phyloP scores from a whole-genome alignment of 2,113 vertebrate genomes.

The Nibea coibor region DNA sequence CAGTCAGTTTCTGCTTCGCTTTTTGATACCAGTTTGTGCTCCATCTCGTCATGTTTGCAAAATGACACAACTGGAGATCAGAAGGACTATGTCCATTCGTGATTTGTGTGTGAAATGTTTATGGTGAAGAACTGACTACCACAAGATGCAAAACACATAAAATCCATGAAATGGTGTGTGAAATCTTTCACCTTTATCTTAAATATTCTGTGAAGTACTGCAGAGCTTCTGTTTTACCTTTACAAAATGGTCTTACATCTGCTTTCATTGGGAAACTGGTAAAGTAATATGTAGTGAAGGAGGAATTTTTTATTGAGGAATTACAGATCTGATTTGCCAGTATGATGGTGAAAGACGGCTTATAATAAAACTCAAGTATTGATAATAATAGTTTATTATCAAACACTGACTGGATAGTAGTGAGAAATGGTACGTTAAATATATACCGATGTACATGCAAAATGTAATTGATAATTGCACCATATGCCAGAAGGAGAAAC shows the following conservation, averaged over 20 bases:
- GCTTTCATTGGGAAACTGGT: constrained; percentile 22
- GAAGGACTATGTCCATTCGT: constrained; percentile 50
- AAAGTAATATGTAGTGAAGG: constrained; percentile 5
- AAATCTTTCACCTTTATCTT: constrained; percentile 29
- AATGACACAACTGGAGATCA: constrained; percentile 43
- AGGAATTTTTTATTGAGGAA: background rate
- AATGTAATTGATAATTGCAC: constrained; percentile 32
- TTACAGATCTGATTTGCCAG: constrained; percentile 2
- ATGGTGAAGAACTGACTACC: constrained; percentile 41
- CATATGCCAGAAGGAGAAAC: constrained; percentile 16
- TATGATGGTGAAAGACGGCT: constrained; percentile 4
- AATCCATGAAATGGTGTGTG: constrained; percentile 34
- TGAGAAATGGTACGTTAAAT: constrained; percentile 14
- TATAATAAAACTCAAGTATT: background rate
- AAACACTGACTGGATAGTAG: constrained; percentile 16
- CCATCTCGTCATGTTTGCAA: constrained; percentile 49
- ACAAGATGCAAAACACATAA: constrained; percentile 32
- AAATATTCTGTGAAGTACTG: constrained; percentile 53
- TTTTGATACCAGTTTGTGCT: constrained; percentile 65
- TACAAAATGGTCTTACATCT: constrained; percentile 40
- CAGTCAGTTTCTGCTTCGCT: constrained; percentile 56
- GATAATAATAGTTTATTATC: constrained; percentile 26
- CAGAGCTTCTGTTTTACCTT: constrained; percentile 37
- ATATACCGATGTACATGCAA: constrained; percentile 36
- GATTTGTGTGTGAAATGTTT: constrained; percentile 47